These are phyloP conservation scores for Nibea coibor DNA, from an alignment of 2,113 vertebrate genomes.

Conservation along the genomic window DNA sequence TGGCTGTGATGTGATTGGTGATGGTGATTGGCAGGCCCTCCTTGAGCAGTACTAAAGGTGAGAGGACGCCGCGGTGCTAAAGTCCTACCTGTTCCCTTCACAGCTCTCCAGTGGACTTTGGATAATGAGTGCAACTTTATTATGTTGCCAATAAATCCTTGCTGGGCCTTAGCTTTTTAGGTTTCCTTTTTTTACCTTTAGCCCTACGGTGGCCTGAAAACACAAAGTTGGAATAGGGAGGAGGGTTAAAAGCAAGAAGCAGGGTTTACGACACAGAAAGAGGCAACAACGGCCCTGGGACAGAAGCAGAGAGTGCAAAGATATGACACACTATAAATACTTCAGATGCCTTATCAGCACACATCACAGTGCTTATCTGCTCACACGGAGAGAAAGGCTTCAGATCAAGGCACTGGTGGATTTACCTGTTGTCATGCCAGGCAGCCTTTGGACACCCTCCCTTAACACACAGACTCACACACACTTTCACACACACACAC, in stretches of 20 bases:
- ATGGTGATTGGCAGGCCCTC: slow-evolving; percentile 69
- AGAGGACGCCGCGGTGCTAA: slow-evolving; percentile 55
- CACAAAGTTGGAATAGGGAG: slow-evolving; percentile 87
- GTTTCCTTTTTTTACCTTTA: slow-evolving; percentile 97
- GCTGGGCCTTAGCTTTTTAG: slow-evolving; percentile 92
- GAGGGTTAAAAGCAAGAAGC: slow-evolving; percentile 81
- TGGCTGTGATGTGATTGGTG: slow-evolving; percentile 71
- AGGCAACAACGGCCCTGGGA: slow-evolving; percentile 61
- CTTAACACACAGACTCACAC: slow-evolving; percentile 55
- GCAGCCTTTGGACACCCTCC: slow-evolving; percentile 76
- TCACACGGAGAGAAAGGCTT: slow-evolving; percentile 76
- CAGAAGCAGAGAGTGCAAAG: slow-evolving; percentile 71
- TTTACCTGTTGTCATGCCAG: slow-evolving; percentile 77
- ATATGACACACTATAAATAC: slow-evolving; percentile 84
- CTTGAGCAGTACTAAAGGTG: slow-evolving; percentile 64
- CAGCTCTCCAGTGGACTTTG: slow-evolving; percentile 84
- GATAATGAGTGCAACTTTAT: slow-evolving; percentile 80
- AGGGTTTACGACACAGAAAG: slow-evolving; percentile 79
- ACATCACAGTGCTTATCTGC: slow-evolving; percentile 74
- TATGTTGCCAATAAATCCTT: slow-evolving; percentile 89
- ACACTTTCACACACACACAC: slow-evolving; percentile 33
- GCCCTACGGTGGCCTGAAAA: slow-evolving; percentile 96
- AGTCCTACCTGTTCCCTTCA: slow-evolving; percentile 93
- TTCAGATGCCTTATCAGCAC: slow-evolving; percentile 84
- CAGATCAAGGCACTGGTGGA: slow-evolving; percentile 71